Evolutionary conservation across 2,888 invertebrate genomes (phyloP).

Genomic region (Hemicrepidius hirtus): DNA sequence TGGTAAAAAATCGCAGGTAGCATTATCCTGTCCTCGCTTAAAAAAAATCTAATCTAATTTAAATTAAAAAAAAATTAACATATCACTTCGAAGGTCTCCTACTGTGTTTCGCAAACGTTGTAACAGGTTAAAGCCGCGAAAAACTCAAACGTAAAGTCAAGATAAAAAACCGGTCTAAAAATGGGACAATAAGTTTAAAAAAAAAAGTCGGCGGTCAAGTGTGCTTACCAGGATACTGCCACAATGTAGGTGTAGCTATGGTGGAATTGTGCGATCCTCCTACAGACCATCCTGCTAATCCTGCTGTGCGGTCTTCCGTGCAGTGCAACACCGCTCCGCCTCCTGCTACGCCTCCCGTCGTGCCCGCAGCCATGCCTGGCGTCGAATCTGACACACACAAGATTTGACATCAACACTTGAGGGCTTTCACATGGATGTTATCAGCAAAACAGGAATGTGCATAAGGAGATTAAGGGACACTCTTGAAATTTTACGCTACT

Average conservation of each 20-base stretch:
- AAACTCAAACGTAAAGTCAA: slow-evolving; percentile 30
- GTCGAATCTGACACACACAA: slow-evolving; percentile 68
- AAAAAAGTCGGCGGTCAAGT: slow-evolving; percentile 52
- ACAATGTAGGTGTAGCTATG: slow-evolving; percentile 82
- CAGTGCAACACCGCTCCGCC: slow-evolving; percentile 78
- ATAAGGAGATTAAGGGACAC: slow-evolving; percentile 14
- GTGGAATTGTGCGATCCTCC: slow-evolving; percentile 74
- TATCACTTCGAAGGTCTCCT: slow-evolving; percentile 18
- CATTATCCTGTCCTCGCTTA: not conserved
- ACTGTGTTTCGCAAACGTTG: slow-evolving; percentile 5
- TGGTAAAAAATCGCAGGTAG: not conserved
- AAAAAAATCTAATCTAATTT: slow-evolving; percentile 24
- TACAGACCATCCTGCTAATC: slow-evolving; percentile 74
- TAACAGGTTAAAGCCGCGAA: slow-evolving; percentile 34
- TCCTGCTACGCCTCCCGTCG: slow-evolving; percentile 78
- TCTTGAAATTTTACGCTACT: slow-evolving; percentile 6
- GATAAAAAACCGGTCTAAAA: slow-evolving; percentile 51
- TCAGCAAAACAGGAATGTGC: slow-evolving; percentile 29
- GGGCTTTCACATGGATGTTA: slow-evolving; percentile 39
- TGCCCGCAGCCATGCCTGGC: slow-evolving; percentile 80
- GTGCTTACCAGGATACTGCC: slow-evolving; percentile 87
- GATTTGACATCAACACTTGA: slow-evolving; percentile 52
- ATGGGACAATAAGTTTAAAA: slow-evolving; percentile 44
- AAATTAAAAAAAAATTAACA: slow-evolving; percentile 14
- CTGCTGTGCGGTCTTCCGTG: slow-evolving; percentile 77